These are phyloP conservation scores for Auanema sp. DNA, from an alignment of 2,888 invertebrate species.

Conservation along the genomic window DNA sequence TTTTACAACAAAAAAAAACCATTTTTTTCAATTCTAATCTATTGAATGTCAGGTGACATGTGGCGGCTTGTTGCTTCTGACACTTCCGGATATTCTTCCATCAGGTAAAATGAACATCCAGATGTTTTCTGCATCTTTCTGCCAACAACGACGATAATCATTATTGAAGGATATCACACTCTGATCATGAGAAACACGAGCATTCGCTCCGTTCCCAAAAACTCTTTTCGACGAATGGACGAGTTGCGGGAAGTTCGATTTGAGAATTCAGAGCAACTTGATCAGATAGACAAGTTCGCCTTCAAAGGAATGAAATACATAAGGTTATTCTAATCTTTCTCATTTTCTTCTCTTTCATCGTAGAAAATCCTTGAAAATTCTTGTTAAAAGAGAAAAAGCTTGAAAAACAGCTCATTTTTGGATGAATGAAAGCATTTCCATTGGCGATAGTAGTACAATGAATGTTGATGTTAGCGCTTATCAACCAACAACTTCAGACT, in stretches of 20 bases:
- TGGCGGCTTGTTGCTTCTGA: too few relatives aligned
- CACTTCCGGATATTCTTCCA: too few relatives aligned
- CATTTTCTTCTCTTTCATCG: background rate
- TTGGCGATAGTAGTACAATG: background rate
- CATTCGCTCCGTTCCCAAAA: slow-evolving; percentile 31
- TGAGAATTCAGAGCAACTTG: slow-evolving; percentile 28
- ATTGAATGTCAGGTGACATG: too few relatives aligned
- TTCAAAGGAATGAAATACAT: slow-evolving; percentile 36
- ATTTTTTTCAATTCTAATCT: too few relatives aligned
- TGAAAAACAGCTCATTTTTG: background rate
- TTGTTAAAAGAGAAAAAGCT: background rate
- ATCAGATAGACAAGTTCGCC: slow-evolving; percentile 38
- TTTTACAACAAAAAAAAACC: too few relatives aligned
- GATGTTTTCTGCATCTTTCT: too few relatives aligned
- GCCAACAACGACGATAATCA: too few relatives aligned
- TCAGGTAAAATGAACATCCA: too few relatives aligned
- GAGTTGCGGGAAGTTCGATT: slow-evolving; percentile 27
- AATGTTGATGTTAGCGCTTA: too few relatives aligned
- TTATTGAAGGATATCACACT: slow-evolving; percentile 8
- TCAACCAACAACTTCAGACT: slow-evolving; percentile 23
- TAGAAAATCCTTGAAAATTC: too few relatives aligned
- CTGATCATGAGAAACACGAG: slow-evolving; percentile 31
- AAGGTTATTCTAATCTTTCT: slow-evolving; percentile 17
- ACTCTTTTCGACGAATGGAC: slow-evolving; percentile 39
- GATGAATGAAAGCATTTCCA: background rate